These are phyloP conservation scores for Pao palembangensis DNA, from an alignment of 2,113 vertebrate genomes.

Conservation along the genomic window DNA sequence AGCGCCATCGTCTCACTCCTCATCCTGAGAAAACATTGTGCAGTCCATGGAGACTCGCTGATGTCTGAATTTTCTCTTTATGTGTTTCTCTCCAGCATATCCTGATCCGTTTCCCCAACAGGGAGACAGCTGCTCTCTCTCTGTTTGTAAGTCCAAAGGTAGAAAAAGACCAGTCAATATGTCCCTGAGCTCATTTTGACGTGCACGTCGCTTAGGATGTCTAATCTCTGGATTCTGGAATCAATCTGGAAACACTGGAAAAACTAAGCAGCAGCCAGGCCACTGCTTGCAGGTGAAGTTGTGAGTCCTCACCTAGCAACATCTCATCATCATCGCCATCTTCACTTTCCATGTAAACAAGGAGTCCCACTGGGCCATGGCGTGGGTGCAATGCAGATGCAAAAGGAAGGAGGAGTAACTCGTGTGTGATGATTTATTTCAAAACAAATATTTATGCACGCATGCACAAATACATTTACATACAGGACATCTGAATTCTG, in stretches of 20 bases:
- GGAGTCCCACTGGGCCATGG: neutral
- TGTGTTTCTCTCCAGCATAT: constrained; percentile 6
- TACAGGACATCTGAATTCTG: too few species aligned
- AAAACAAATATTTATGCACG: too few species aligned
- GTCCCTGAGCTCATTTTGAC: constrained; percentile 15
- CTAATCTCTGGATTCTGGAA: neutral
- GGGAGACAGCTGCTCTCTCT: constrained; percentile 1
- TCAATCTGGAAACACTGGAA: neutral
- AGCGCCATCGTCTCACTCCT: constrained; percentile 55
- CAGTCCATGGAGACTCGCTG: neutral
- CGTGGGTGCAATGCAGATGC: neutral
- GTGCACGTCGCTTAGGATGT: neutral
- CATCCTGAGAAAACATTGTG: constrained; percentile 36
- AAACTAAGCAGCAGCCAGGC: neutral
- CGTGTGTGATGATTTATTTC: too few species aligned
- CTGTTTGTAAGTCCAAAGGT: constrained; percentile 72
- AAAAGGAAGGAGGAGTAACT: neutral
- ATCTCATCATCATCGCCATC: too few species aligned
- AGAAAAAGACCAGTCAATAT: constrained; percentile 43
- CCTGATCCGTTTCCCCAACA: constrained; percentile 14
- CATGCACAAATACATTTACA: too few species aligned
- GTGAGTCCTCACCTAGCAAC: constrained; percentile 39
- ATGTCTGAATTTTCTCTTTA: neutral
- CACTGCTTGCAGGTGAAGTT: constrained; percentile 11
- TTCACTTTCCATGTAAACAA: constrained; percentile 31